Base-by-base conservation (phyloP, 1,140 invertebrate genomes). In the Solenopsis fugax region DNA sequence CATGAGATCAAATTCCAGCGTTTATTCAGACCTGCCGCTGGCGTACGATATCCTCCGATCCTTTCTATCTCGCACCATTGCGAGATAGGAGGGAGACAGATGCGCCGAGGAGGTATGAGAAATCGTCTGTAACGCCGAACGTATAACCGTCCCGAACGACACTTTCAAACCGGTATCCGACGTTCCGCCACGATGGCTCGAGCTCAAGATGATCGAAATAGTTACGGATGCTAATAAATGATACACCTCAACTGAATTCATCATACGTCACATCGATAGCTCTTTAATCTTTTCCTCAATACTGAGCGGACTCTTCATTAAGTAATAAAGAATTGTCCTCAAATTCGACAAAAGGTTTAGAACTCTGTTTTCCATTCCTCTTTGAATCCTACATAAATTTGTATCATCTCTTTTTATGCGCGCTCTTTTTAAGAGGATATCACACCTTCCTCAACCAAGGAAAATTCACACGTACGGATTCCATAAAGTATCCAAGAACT, bases 1-100 rank as follows among this genome's bases (percentile, higher is more conserved):
- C 60, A 29, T 37, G 52, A 90, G 81, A 86, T 90, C 77, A 78
- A 90, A 91, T 90, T 88, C 76, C 76, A 34, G 24, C 50, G 75
- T 84, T 87, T 87, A 56, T 87, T 54, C 81, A 76, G 45, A 50
- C 56, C 56, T 21, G 72, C 87, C 82, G 78, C 65, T 7, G 45
- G 34, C 73, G 45, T 62, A 29, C 84, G 73, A 78, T 67, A 73
- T 29, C 58, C n/a, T 18, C 45, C 50, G 18, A 67, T 78, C 81
- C 69, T 67, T 48, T 73, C 41, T 18, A n/a, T 21, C 41, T 50
- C 84, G 60, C 60, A 16, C 7, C 64, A 29, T 24, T 48, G 45
- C 67, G 37, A 56, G 60, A 84, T 50, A 48, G 50, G 45, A 60
- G 41, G 34, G 71, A 86, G 62, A 81, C 50, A 48, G 67, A 73